phyloP scores from a whole-genome alignment of 2,113 vertebrate species.

The Sminthopsis crassicaudata region DNA sequence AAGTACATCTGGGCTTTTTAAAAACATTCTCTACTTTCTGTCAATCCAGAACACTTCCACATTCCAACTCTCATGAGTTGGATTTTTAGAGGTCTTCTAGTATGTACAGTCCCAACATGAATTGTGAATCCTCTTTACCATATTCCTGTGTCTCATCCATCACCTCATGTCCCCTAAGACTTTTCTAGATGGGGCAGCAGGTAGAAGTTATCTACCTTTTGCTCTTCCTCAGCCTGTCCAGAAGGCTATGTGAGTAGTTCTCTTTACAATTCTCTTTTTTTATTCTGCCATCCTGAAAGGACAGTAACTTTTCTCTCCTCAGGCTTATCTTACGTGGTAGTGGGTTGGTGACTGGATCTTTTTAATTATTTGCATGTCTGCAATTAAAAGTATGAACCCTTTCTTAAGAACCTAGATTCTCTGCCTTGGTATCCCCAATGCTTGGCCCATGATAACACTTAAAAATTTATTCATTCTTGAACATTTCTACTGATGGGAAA shows the following conservation, averaged over 20 bases:
- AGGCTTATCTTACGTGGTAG: neutral
- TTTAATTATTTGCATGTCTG: neutral
- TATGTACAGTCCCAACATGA: neutral
- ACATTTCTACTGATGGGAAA: neutral
- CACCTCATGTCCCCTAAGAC: neutral
- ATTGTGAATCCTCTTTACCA: neutral
- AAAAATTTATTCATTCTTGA: neutral
- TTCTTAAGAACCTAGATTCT: neutral
- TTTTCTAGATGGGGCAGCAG: too few relatives aligned
- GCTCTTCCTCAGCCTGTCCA: neutral
- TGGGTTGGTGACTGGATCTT: neutral
- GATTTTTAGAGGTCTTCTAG: neutral
- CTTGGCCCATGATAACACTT: neutral
- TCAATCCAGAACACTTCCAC: neutral
- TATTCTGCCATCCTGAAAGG: neutral
- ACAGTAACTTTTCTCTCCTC: neutral
- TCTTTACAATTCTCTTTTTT: neutral
- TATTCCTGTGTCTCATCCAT: neutral
- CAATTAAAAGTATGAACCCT: neutral
- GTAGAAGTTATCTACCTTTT: neutral
- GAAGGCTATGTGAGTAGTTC: neutral
- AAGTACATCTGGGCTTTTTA: neutral
- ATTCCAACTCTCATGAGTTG: neutral
- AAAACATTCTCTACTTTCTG: neutral
- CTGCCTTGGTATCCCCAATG: neutral